Evolutionary conservation across 2,113 vertebrate genomes (phyloP), one percentile per base, ranked within the genome.

Genomic region (Hippopotamus amphibius): DNA sequence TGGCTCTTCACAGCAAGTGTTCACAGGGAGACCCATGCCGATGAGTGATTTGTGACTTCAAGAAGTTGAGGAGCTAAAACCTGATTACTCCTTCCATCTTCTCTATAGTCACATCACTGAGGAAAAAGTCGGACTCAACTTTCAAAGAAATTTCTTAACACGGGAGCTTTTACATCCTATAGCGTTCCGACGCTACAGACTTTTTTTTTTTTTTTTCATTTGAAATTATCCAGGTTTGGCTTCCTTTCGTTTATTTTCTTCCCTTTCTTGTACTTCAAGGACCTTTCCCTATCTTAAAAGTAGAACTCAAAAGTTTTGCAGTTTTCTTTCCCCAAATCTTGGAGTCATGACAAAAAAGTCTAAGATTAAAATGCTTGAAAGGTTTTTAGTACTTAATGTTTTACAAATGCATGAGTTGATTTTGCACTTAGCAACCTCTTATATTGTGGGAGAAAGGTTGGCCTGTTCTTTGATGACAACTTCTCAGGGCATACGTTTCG

Each of bases 41-140:
- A 68, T 69, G 69, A 96, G 53, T 63, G 82, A 66, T 63, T 71
- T 61, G 77, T 77, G 90, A 93, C 69, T 97, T 96, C 71, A 50
- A 16, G 30, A 41, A 96, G 74, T 84, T 90, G 92, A 84, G 88
- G 97, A 92, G 55, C 53, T 80, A 90, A 50, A 90, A 83, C 30
- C 68, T 11, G 53, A 57, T 53, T 57, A 26, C 69, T 53, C 28
- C 15, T 95, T 46, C 72, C 17, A 3, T 71, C 90, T 71, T 93
- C 50, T 9, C 4, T 33, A 1, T 7, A 22, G 41, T 80, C 76
- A 10, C 5, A n/a, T 13, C 2, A 37, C 17, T 46, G 86, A 81
- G 74, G 41, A 76, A 80, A 84, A 65, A 91, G 48, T 93, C 79
- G 30, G 59, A 46, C n/a, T 90, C 55, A 72, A 97, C 93, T 97